Percentiles rank a stretch among this genome's conserved stretches.
These are phyloP conservation scores for Indicator maculatus DNA, from an alignment of 2,113 vertebrate genomes.

Conservation along the genomic window DNA sequence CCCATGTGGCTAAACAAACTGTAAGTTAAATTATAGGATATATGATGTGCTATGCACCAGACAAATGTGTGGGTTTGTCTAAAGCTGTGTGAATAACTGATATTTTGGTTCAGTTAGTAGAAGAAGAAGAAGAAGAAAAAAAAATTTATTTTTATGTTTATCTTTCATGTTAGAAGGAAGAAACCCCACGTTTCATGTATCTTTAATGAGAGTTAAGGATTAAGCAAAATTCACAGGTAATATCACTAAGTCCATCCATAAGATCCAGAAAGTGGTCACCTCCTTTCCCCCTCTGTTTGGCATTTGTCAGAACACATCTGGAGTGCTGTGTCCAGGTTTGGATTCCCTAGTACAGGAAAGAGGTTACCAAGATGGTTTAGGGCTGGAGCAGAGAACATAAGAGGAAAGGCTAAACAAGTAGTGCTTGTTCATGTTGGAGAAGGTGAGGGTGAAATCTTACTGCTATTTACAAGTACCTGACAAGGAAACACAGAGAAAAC, in stretches of 20 bases:
- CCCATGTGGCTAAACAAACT: background rate
- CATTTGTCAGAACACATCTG: background rate
- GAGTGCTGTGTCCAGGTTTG: background rate
- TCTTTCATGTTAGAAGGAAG: background rate
- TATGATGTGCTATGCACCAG: background rate
- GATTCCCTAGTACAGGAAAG: background rate
- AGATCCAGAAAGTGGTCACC: background rate
- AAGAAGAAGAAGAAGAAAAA: background rate
- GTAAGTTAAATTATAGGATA: constrained; percentile 52
- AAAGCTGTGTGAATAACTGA: background rate
- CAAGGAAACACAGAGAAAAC: background rate
- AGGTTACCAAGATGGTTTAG: background rate
- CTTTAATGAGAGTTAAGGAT: background rate
- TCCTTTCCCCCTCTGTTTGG: background rate
- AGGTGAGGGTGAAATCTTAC: background rate
- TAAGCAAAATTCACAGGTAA: background rate
- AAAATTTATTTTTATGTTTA: background rate
- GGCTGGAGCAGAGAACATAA: background rate
- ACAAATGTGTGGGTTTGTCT: background rate
- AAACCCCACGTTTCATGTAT: background rate
- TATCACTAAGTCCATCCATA: background rate
- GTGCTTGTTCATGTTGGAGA: background rate
- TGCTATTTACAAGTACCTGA: background rate
- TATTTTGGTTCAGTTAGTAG: background rate
- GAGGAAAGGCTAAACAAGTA: background rate